Base-by-base conservation (phyloP, 2,888 invertebrate genomes). In the Sphaeridia pumilis region DNA sequence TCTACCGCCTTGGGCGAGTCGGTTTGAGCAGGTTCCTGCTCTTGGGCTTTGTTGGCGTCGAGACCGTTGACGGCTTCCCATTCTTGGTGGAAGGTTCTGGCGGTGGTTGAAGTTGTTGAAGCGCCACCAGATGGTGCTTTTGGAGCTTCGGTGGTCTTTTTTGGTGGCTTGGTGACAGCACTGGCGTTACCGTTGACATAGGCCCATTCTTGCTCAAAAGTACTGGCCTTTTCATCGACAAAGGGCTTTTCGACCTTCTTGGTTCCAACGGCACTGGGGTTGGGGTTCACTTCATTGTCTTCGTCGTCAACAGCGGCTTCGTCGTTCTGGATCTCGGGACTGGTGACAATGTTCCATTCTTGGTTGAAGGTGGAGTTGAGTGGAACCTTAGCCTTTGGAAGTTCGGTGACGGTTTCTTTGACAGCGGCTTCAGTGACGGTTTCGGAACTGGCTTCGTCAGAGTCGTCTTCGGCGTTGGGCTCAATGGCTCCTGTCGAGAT, bases 161-260 rank as follows among this genome's bases (percentile, higher is more conserved):
- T 28, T 14, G 5, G 21, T 24, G 12, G 34, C 22, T 21, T 20
- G 10, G 47, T 35, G 1, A 26, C 12, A 3, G 12, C 46, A 17
- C 34, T 46, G 5, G 21, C 31, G 28, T 49, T 49, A 22, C 49
- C 49, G 21, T 38, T 49, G 1, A 49, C 49, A 21, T 25, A 21
- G 27, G 41, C 42, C 49, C 49, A 49, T 49, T 49, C 35, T 20
- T 42, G 7, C 5, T 25, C 3, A 7, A 49, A 38, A 12, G 7
- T 10, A 21, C 10, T 24, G 4, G 22, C 20, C 14, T 12, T 5
- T 20, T 43, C 24, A 12, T 25, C 44, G 24, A 25, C 24, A 25
- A 43, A 43, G 22, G 20, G 20, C n/a, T n/a, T n/a, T n/a, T n/a
- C n/a, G n/a, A n/a, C n/a, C n/a, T n/a, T n/a, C n/a, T 36, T 36